Evolutionary conservation across 2,113 vertebrate species (phyloP).

Genomic region (Anhinga anhinga): DNA sequence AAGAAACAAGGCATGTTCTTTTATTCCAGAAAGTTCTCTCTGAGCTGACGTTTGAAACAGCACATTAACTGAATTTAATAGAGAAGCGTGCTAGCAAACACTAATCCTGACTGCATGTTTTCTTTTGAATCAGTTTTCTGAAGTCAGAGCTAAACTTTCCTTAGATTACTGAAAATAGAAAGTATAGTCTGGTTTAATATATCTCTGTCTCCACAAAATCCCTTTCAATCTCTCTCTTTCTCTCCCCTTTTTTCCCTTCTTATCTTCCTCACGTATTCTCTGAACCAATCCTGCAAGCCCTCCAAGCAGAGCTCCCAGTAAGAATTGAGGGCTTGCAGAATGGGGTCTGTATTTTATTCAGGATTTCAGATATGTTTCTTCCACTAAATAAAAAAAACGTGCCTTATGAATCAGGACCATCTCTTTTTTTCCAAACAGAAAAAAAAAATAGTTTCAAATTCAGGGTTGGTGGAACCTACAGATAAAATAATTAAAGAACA

Average conservation of each 20-base stretch:
- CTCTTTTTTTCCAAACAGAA: not conserved
- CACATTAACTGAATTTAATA: conserved; percentile 38
- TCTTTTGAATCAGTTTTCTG: conserved; percentile 45
- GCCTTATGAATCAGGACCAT: not conserved
- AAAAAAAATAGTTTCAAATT: not conserved
- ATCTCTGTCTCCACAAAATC: conserved; percentile 45
- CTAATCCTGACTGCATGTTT: conserved; percentile 51
- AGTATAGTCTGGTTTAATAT: conserved; percentile 30
- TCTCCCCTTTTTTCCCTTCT: not conserved
- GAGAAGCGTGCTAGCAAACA: conserved; percentile 16
- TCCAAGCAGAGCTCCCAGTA: not conserved
- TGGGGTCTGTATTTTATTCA: not conserved
- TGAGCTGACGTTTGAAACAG: conserved; percentile 40
- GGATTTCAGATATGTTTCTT: conserved; percentile 17
- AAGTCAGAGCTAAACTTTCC: conserved; percentile 50
- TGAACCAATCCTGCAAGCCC: not conserved
- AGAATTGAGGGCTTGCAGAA: not conserved
- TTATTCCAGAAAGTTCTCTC: conserved; percentile 5
- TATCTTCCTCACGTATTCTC: conserved; percentile 29
- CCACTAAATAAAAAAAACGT: not conserved
- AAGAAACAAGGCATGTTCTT: not conserved
- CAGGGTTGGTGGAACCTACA: not conserved
- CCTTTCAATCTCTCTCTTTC: conserved; percentile 19
- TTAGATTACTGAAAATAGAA: conserved; percentile 45
- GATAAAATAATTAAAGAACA: not conserved